Base-by-base conservation (phyloP, 2,113 vertebrate genomes). In the Rousettus leschenaultii region DNA sequence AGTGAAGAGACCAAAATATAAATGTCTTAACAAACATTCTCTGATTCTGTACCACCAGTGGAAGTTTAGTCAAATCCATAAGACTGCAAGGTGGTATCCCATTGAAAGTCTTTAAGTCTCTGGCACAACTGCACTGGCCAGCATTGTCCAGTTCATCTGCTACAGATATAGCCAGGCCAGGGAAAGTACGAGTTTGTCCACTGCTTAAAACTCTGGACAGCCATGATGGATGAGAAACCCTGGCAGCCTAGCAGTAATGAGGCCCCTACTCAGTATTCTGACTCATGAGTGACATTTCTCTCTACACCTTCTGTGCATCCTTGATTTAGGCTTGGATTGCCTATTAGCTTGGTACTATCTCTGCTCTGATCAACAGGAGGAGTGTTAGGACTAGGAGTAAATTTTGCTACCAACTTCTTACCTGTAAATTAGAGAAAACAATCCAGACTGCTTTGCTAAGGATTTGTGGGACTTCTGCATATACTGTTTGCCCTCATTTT, bases 211-310 rank as follows among this genome's bases (percentile, higher is more conserved):
- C 2, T 26, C 28, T 21, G 57, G 45, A n/a, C n/a, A 68, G 16
- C 13, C 22, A 0, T 11, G 5, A 35, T 9, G 53, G 45, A 53
- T 45, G 15, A 78, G 65, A 45, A 74, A 26, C 18, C 22, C 48
- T 33, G 61, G 63, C 1, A 6, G 24, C 33, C 21, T 7, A 45
- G 22, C 24, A 8, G 19, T 12, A 33, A 10, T 1, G 7, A 7
- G 0, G 3, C 5, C 19, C 16, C 6, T 4, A 1, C 26, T 84
- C 28, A 1, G 78, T n/a, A 9, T 11, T 33, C 45, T 38, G 11
- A 30, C n/a, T 35, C 22, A 1, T 1, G 26, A 53, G 14, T 0
- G 3, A 16, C 24, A 0, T 28, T 14, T 51, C 43, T 92, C 51
- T 77, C 28, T 71, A 53, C 28, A 43, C 1, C 19, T 7, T 9